These are phyloP conservation scores for Chrysolina haemoptera DNA, from an alignment of 2,888 invertebrate species.

Conservation along the genomic window DNA sequence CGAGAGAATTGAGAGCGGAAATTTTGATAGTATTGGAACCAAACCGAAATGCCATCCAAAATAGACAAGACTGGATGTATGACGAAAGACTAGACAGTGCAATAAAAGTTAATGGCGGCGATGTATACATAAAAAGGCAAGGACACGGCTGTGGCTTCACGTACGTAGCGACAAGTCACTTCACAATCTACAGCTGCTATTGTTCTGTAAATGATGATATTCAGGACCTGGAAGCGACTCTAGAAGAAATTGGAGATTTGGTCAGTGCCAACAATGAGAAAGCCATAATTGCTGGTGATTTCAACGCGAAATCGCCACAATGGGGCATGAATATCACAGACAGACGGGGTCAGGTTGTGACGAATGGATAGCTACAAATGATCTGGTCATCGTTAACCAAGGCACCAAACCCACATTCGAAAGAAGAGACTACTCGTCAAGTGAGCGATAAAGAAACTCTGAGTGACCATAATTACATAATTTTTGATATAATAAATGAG, in stretches of 20 bases:
- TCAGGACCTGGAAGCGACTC: constrained; percentile 28
- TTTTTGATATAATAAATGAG: too few species aligned
- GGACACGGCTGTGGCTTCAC: constrained; percentile 34
- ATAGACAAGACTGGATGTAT: constrained; percentile 40
- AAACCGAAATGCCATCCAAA: constrained; percentile 26
- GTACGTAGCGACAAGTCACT: background rate
- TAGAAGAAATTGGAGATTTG: constrained; percentile 23
- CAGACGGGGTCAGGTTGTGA: constrained; percentile 25
- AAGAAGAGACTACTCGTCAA: too few species aligned
- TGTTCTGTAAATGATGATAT: constrained; percentile 38
- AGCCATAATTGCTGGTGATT: constrained; percentile 34
- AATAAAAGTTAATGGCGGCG: constrained; percentile 35
- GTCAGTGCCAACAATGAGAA: constrained; percentile 14
- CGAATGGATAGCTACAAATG: too few species aligned
- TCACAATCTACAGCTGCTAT: constrained; percentile 27
- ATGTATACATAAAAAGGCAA: constrained; percentile 29
- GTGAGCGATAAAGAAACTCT: too few species aligned
- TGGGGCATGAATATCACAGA: constrained; percentile 26
- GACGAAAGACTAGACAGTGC: constrained; percentile 33
- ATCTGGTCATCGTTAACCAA: too few species aligned
- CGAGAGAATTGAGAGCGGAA: background rate
- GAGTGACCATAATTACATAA: too few species aligned
- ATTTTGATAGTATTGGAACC: constrained; percentile 28
- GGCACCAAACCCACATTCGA: too few species aligned
- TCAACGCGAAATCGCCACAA: constrained; percentile 37